Percentiles rank a stretch among this genome's conserved stretches.
phyloP scores from a whole-genome alignment of 2,888 invertebrate genomes.

The Plagiodera versicolora region DNA sequence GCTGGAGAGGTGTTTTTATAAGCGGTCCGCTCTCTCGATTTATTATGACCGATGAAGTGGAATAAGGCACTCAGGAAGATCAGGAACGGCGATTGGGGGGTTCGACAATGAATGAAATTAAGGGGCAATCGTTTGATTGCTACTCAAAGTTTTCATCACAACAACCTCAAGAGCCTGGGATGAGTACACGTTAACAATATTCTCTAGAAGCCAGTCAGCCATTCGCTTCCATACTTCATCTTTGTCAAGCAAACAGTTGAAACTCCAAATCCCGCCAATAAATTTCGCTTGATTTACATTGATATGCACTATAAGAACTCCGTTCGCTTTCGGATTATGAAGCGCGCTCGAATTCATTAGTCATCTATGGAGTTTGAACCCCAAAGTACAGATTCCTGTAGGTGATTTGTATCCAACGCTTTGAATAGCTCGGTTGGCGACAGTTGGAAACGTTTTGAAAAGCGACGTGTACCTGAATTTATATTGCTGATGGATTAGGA shows the following conservation, averaged over 20 bases:
- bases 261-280: constrained; percentile 29
- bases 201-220: too few species aligned
- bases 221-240: neutral
- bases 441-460: constrained; percentile 17
- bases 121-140: neutral
- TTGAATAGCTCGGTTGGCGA: constrained; percentile 36
- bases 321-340: constrained; percentile 30
- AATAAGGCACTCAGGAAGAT: constrained; percentile 48
- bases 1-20: constrained; percentile 53
- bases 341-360: constrained; percentile 36
- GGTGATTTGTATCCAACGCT: constrained; percentile 45
- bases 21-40: constrained; percentile 44
- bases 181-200: too few species aligned
- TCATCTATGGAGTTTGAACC: constrained; percentile 40
- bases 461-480: constrained; percentile 12
- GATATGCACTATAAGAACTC: constrained; percentile 35
- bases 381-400: constrained; percentile 45
- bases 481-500: neutral
- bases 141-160: too few species aligned
- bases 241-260: neutral
- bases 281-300: constrained; percentile 35
- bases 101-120: constrained; percentile 1
- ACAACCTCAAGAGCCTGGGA: too few species aligned
- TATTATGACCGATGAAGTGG: constrained; percentile 41
- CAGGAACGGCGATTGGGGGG: constrained; percentile 37